These are phyloP conservation scores for Lucifuga dentata DNA, from an alignment of 2,113 vertebrate genomes.

Conservation along the genomic window DNA sequence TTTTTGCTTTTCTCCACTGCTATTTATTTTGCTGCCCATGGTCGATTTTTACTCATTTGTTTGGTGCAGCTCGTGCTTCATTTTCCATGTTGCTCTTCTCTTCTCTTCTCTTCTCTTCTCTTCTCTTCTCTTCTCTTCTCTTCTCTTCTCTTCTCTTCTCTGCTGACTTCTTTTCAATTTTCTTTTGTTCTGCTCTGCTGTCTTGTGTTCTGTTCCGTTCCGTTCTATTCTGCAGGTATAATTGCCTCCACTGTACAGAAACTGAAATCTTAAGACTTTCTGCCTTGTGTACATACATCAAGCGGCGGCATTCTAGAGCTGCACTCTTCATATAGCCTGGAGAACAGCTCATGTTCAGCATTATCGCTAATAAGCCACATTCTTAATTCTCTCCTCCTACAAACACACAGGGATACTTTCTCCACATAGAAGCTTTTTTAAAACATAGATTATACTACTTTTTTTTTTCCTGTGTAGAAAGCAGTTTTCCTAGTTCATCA, in stretches of 20 bases:
- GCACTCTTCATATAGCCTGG: conserved; percentile 58
- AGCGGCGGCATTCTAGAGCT: conserved; percentile 59
- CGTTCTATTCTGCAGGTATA: conserved; percentile 34
- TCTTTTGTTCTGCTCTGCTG: background rate
- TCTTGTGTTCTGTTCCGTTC: conserved; percentile 15
- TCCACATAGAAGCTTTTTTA: conserved; percentile 61
- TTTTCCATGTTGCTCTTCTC: background rate
- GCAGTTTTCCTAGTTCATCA: conserved; percentile 56
- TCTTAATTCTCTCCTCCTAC: conserved; percentile 53
- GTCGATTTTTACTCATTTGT: conserved; percentile 29
- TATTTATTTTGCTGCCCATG: conserved; percentile 28
- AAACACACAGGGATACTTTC: conserved; percentile 66
- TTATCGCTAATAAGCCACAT: conserved; percentile 60
- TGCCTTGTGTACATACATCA: conserved; percentile 77
- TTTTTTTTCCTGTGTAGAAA: conserved; percentile 56
- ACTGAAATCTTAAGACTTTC: conserved; percentile 59
- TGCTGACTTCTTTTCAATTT: background rate
- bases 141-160: too few species aligned
- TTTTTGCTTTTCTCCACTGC: conserved; percentile 31
- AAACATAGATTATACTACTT: conserved; percentile 36
- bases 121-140: background rate
- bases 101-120: background rate
- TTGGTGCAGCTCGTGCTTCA: conserved; percentile 42
- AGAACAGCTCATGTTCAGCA: conserved; percentile 57
- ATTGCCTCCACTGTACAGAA: conserved; percentile 67